phyloP scores from a whole-genome alignment of 2,113 vertebrate genomes.

The Neolamprologus ventralis region DNA sequence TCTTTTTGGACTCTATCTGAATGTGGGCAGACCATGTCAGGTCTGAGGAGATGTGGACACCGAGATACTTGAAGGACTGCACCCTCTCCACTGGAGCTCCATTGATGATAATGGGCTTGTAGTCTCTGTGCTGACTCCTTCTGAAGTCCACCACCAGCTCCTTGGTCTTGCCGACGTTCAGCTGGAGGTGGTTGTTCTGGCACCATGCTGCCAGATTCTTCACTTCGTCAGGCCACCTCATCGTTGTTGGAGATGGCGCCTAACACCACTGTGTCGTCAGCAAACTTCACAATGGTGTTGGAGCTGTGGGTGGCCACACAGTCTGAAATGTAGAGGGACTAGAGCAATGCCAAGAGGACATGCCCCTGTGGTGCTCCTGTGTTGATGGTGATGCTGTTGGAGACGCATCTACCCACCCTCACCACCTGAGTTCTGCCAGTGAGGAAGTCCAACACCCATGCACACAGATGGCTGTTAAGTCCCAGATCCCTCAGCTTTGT shows the following conservation, averaged over 20 bases:
- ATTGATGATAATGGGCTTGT: background rate
- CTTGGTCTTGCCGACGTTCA: background rate
- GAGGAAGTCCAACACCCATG: too few relatives aligned
- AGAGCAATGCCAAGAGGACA: fast-evolving
- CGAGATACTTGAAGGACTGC: background rate
- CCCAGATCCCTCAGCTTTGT: too few relatives aligned
- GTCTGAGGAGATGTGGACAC: background rate
- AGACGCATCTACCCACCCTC: too few relatives aligned
- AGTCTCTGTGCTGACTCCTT: background rate
- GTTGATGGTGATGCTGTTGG: too few relatives aligned
- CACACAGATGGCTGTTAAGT: too few relatives aligned
- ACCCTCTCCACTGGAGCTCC: background rate
- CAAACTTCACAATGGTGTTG: background rate
- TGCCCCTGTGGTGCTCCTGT: too few relatives aligned
- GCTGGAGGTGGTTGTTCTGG: fast-evolving
- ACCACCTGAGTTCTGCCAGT: too few relatives aligned
- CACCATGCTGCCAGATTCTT: background rate
- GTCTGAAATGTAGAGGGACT: background rate
- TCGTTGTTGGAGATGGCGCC: background rate
- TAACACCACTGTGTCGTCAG: background rate
- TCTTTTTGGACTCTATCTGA: background rate
- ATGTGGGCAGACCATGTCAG: background rate
- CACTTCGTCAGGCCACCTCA: fast-evolving
- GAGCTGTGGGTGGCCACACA: background rate
- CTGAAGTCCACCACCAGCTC: background rate